Evolutionary conservation across 2,797 vertebrate genomes (phyloP).

Genomic region (Peromyscus attwateri): DNA sequence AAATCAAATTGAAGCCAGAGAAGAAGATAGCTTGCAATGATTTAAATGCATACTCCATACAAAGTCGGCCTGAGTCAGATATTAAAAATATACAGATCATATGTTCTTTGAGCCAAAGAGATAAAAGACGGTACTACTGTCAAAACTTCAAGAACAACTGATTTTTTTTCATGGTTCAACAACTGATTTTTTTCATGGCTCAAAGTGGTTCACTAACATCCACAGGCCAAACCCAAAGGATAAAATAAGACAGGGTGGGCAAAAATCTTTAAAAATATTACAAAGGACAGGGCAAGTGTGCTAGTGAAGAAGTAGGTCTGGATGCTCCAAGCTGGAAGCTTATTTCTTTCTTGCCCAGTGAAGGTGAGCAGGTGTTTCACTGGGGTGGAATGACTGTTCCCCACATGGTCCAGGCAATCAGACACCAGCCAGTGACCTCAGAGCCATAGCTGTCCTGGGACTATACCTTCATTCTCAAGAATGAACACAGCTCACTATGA

Average conservation of each 20-base stretch:
- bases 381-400: background rate
- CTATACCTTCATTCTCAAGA: background rate
- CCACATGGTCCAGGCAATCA: background rate
- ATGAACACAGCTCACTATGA: background rate
- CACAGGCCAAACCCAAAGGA: background rate
- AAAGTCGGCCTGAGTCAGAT: background rate
- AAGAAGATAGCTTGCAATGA: background rate
- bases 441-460: accelerated
- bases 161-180: background rate
- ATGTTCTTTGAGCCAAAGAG: background rate
- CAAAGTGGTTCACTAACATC: background rate
- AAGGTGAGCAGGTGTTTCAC: background rate
- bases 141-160: background rate
- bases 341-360: background rate
- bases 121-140: background rate
- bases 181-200: background rate
- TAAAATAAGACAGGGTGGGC: background rate
- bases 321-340: conserved; percentile 8
- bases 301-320: background rate
- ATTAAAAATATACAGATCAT: background rate
- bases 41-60: background rate
- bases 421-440: background rate
- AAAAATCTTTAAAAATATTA: background rate
- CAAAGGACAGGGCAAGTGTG: background rate
- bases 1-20: background rate